Evolutionary conservation across 2,113 vertebrate genomes (phyloP), one percentile per base, ranked within the genome.

Genomic region (Tursiops truncatus): DNA sequence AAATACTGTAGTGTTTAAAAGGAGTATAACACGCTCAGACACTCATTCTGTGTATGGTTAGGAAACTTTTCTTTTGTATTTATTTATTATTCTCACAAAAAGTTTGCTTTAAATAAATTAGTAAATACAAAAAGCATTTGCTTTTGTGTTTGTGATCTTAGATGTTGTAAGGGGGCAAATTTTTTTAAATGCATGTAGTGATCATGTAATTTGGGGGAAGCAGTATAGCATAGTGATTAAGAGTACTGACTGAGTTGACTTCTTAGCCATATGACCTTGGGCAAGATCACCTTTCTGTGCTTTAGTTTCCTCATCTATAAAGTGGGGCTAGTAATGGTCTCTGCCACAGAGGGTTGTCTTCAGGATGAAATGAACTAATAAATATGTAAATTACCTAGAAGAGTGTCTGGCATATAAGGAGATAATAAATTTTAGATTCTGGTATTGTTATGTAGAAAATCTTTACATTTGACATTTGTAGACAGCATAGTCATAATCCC

Each of bases 31-130:
- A 8, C 92, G 31, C 12, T 94, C 38, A 44, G 17, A 50, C 17
- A 92, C 3, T 86, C 58, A 86, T 47, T 74, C 5, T 85, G 2
- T 74, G 4, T 81, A 28, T 23, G 77, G 11, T 68, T 71, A 68
- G 33, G 50, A 41, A 95, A 79, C 38, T 73, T 92, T 6, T 50
- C 62, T 82, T 90, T 90, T 56, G 33, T 80, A 56, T 80, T 23
- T 88, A 81, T 80, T 87, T 50, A 56, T 86, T 97, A 86, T 76
- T 85, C 36, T 91, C 9, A 76, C 90, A 92, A 96, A 90, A 38
- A 56, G 2, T 74, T 82, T 95, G 12, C 36, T 21, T 96, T 90
- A 93, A 90, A 60, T 93, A 91, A 93, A 89, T 36, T 76, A 93
- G 70, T 96, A 38, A 74, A 83, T 41, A 63, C 50, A 84, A 92